These are phyloP conservation scores for Bradypodion pumilum DNA, from an alignment of 2,797 vertebrate genomes.

Conservation along the genomic window DNA sequence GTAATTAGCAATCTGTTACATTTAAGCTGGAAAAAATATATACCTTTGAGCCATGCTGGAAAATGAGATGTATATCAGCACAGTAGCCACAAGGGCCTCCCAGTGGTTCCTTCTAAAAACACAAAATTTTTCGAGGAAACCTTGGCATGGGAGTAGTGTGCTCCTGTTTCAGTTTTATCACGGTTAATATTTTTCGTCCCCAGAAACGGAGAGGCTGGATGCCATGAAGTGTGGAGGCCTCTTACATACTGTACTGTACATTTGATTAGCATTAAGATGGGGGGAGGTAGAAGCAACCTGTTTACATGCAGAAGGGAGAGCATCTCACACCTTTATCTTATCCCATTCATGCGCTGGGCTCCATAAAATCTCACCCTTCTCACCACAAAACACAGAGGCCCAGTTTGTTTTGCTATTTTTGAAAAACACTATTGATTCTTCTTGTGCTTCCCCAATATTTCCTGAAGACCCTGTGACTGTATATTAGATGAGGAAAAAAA, in stretches of 20 bases:
- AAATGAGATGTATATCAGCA: constrained; percentile 31
- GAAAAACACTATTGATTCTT: constrained; percentile 2
- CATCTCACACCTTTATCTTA: not conserved
- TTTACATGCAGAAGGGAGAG: constrained; percentile 21
- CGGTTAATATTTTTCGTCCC: constrained; percentile 35
- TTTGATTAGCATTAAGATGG: constrained; percentile 13
- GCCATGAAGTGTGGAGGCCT: too few species aligned
- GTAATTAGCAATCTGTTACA: constrained; percentile 38
- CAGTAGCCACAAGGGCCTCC: constrained; percentile 37
- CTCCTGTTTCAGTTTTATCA: constrained; percentile 28
- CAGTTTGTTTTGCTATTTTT: not conserved
- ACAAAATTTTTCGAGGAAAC: constrained; percentile 47
- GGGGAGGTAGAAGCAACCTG: constrained; percentile 29
- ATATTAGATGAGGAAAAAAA: not conserved
- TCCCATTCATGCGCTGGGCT: not conserved
- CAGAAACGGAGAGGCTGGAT: constrained; percentile 32
- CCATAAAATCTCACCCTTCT: constrained; percentile 21
- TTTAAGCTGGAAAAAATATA: constrained; percentile 26
- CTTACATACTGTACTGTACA: too few species aligned
- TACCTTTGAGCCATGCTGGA: constrained; percentile 15
- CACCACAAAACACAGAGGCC: constrained; percentile 6
- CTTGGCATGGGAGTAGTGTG: constrained; percentile 17
- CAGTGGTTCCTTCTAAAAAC: constrained; percentile 33
- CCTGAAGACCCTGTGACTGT: not conserved
- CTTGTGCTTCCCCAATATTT: constrained; percentile 18